Conservation (phyloP, 2,888 invertebrate species). For the Cantharis flavilabris region DNA sequence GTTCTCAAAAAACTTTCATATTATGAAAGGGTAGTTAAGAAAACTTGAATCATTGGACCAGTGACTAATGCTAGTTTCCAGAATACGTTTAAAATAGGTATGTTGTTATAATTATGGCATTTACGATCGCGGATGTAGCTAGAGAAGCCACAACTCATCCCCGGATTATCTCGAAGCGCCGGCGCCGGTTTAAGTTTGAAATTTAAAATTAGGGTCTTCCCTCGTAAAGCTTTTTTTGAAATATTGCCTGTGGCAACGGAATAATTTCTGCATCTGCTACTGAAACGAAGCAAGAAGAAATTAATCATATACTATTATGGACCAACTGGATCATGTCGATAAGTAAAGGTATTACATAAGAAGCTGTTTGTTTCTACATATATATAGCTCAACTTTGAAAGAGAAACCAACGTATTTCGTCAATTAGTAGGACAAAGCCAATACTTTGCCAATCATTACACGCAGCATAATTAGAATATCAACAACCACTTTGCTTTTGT, state of each 20-base stretch:
- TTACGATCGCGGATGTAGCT: background rate
- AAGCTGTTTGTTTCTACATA: background rate
- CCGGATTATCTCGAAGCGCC: background rate
- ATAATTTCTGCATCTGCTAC: too few species aligned
- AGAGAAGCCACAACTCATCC: background rate
- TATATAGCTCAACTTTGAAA: background rate
- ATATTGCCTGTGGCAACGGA: too few species aligned
- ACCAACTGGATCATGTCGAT: background rate
- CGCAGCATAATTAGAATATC: background rate
- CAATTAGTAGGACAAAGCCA: background rate
- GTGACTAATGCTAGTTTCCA: background rate
- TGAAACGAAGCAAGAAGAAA: background rate
- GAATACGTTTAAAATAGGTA: background rate
- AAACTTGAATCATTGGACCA: background rate
- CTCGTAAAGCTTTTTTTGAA: too few species aligned
- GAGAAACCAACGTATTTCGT: background rate
- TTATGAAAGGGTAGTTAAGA: background rate
- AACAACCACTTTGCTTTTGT: background rate
- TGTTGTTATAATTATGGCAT: background rate
- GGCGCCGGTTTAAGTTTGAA: background rate
- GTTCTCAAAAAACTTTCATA: background rate
- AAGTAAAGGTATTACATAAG: background rate
- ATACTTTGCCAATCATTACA: background rate
- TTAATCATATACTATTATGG: too few species aligned
- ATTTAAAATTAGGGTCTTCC: background rate